Evolutionary conservation across 2,888 invertebrate genomes (phyloP).

Genomic region (Mactromeris polynyma): DNA sequence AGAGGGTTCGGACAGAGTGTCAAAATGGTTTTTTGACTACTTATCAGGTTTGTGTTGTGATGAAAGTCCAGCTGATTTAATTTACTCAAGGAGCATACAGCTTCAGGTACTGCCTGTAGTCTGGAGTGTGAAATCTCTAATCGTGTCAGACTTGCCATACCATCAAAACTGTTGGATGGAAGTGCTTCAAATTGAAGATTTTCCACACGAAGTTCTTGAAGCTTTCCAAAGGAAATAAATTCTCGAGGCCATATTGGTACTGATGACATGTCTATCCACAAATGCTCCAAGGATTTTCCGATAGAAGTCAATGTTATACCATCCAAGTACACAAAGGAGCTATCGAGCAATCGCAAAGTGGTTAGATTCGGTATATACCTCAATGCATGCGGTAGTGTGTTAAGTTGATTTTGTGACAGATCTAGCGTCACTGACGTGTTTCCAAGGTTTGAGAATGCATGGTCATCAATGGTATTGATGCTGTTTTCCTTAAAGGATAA

Average conservation of each 20-base stretch:
- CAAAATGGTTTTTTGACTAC: background rate
- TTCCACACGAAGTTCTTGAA: background rate
- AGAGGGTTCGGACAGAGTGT: background rate
- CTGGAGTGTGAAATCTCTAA: conserved; percentile 33
- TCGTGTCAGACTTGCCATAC: background rate
- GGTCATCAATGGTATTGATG: background rate
- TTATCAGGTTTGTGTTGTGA: conserved; percentile 20
- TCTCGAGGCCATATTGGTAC: conserved; percentile 33
- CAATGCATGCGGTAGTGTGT: conserved; percentile 22
- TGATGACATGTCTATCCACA: conserved; percentile 32
- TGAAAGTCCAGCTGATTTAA: conserved; percentile 25
- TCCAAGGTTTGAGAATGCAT: conserved; percentile 25
- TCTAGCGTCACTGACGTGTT: conserved; percentile 5
- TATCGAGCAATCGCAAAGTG: conserved; percentile 18
- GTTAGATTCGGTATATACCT: background rate
- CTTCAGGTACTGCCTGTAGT: conserved; percentile 24
- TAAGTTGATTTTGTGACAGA: conserved; percentile 24
- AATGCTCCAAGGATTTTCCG: conserved; percentile 6
- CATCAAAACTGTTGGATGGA: conserved; percentile 25
- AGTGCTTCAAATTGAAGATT: conserved; percentile 24
- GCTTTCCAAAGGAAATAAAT: background rate
- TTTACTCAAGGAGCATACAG: conserved; percentile 13
- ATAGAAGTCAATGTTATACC: background rate
- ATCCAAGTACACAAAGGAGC: conserved; percentile 3
- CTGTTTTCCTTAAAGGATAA: conserved; percentile 20